Conservation (phyloP, 1,140 invertebrate species). For the Leptinotarsa lineolata region DNA sequence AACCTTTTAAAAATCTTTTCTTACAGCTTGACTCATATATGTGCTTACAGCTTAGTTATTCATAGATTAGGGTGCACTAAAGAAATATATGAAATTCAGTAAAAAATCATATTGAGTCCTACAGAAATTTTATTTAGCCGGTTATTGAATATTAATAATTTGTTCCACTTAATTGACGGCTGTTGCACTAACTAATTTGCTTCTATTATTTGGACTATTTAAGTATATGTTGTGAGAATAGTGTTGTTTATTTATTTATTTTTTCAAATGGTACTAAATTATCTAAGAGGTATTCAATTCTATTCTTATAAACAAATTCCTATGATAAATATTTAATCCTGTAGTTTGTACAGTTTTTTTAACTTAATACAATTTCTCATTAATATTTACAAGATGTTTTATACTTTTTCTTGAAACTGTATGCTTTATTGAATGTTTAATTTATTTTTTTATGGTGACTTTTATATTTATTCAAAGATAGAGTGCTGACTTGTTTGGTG, state of each 20-base stretch:
- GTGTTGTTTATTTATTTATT: slow-evolving; percentile 34
- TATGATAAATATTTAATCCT: slow-evolving; percentile 2
- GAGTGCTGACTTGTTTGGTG: slow-evolving; percentile 47
- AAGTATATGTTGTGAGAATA: not conserved
- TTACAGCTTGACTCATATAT: slow-evolving; percentile 29
- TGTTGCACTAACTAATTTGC: slow-evolving; percentile 23
- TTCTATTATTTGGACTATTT: slow-evolving; percentile 26
- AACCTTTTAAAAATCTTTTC: slow-evolving; percentile 10
- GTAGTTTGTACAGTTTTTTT: not conserved
- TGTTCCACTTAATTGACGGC: slow-evolving; percentile 22
- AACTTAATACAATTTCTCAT: slow-evolving; percentile 22
- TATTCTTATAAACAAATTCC: slow-evolving; percentile 35
- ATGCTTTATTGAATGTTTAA: slow-evolving; percentile 23
- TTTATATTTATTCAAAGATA: slow-evolving; percentile 21
- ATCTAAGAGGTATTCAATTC: slow-evolving; percentile 26
- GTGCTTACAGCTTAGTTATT: slow-evolving; percentile 53
- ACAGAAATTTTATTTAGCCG: slow-evolving; percentile 28
- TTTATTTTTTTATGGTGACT: slow-evolving; percentile 19
- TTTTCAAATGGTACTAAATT: slow-evolving; percentile 10
- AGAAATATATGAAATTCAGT: not conserved
- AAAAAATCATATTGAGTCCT: slow-evolving; percentile 24
- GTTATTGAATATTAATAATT: slow-evolving; percentile 25
- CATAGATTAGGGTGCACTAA: slow-evolving; percentile 52
- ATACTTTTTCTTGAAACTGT: slow-evolving; percentile 29
- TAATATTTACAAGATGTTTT: slow-evolving; percentile 29